phyloP scores from a whole-genome alignment of 2,888 invertebrate genomes.

The Caenorhabditis japonica region DNA sequence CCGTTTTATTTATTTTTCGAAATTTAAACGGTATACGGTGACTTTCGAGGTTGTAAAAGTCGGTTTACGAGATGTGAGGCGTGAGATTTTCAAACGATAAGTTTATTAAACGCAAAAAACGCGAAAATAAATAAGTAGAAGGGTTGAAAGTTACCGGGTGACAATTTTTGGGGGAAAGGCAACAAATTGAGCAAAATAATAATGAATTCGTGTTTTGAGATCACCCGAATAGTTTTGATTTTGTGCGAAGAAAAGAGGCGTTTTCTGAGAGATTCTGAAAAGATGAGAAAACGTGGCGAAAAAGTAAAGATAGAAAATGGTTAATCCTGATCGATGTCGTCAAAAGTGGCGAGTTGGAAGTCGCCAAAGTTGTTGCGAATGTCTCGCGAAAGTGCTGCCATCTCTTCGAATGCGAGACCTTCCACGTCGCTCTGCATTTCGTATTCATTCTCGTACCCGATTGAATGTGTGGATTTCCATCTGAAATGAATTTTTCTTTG shows the following conservation, averaged over 20 bases:
- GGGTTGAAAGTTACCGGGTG: constrained; percentile 12
- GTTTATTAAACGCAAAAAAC: too few species aligned
- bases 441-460: constrained; percentile 77
- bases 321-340: constrained; percentile 65
- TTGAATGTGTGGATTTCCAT: constrained; percentile 74
- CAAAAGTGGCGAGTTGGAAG: constrained; percentile 73
- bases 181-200: constrained; percentile 32
- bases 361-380: constrained; percentile 75
- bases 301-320: constrained; percentile 6
- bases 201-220: too few species aligned
- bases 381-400: constrained; percentile 66
- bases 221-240: not conserved
- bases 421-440: constrained; percentile 72
- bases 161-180: constrained; percentile 18
- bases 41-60: too few species aligned
- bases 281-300: not conserved
- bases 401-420: constrained; percentile 60
- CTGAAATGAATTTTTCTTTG: constrained; percentile 35
- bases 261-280: not conserved
- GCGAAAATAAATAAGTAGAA: constrained; percentile 11
- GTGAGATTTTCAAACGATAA: too few species aligned
- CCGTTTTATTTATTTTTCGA: not conserved
- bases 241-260: not conserved
- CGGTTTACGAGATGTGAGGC: too few species aligned
- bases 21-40: too few species aligned